These are phyloP conservation scores for Nomada hirtipes DNA, from an alignment of 2,888 invertebrate genomes.

Conservation along the genomic window DNA sequence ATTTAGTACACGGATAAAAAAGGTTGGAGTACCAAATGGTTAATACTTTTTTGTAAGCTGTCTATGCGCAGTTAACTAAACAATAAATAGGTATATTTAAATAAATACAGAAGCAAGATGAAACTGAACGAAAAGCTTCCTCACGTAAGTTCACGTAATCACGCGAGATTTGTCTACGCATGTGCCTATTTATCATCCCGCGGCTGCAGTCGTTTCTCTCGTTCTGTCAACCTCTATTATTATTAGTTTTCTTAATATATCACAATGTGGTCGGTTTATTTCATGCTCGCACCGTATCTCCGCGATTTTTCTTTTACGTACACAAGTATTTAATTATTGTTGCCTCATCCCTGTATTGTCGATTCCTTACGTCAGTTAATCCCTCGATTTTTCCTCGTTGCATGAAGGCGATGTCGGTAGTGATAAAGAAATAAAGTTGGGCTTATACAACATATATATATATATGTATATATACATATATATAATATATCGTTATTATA, in stretches of 20 bases:
- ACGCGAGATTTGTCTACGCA: neutral
- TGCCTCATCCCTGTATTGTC: constrained; percentile 84
- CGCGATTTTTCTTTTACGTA: constrained; percentile 72
- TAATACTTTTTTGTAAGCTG: neutral
- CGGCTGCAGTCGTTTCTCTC: constrained; percentile 1
- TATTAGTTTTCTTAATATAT: constrained; percentile 71
- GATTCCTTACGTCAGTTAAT: constrained; percentile 78
- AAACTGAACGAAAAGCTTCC: neutral
- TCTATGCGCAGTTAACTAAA: neutral
- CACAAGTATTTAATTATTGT: constrained; percentile 82
- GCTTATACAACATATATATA: constrained; percentile 58
- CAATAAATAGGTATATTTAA: neutral
- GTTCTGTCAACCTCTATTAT: constrained; percentile 31
- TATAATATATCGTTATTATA: constrained; percentile 55
- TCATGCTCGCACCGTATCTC: constrained; percentile 38
- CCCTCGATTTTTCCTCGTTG: constrained; percentile 76
- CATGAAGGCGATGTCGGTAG: constrained; percentile 83
- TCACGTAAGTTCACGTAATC: constrained; percentile 10
- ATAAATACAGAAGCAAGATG: neutral
- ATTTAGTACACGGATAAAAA: neutral
- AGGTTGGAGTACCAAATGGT: neutral
- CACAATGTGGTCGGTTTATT: constrained; percentile 79
- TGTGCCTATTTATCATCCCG: constrained; percentile 1
- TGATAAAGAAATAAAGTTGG: constrained; percentile 82
- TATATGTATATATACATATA: constrained; percentile 43